Evolutionary conservation across 2,113 vertebrate species (phyloP).

Genomic region (Oreochromis tanganicae): DNA sequence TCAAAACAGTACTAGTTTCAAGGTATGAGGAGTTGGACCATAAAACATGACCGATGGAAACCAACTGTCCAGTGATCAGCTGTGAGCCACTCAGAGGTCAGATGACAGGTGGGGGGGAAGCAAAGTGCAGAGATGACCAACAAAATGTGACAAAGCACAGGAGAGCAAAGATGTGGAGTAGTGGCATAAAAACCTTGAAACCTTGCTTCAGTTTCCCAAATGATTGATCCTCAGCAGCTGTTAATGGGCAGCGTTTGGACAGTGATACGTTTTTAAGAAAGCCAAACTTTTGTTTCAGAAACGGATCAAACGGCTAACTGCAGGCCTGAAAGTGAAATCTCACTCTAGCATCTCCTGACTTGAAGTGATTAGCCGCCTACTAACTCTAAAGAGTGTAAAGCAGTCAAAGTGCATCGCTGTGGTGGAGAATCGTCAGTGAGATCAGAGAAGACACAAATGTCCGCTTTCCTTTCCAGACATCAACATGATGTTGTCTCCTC

Average conservation of each 20-base stretch:
- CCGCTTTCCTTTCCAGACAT: rapidly evolving
- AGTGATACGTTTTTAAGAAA: background rate
- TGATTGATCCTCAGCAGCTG: background rate
- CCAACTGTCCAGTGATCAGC: background rate
- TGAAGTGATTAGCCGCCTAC: background rate
- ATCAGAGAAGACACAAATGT: background rate
- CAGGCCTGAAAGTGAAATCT: background rate
- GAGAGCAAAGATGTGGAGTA: background rate
- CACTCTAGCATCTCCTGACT: background rate
- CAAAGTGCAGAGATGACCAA: background rate
- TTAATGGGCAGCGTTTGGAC: background rate
- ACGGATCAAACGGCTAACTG: background rate
- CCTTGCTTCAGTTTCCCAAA: background rate
- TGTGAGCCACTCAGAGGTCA: background rate
- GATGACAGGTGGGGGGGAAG: background rate
- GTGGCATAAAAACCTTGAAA: background rate
- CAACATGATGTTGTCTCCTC: background rate
- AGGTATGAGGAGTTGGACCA: background rate
- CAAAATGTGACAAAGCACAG: background rate
- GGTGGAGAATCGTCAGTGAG: background rate
- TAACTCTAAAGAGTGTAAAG: background rate
- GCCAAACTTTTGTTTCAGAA: rapidly evolving
- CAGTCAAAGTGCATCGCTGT: background rate
- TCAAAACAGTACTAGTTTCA: background rate
- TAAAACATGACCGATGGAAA: background rate